A percentile compares a stretch with the other conserved stretches of the same genome.
These are phyloP conservation scores for Portunus trituberculatus DNA, from an alignment of 1,140 invertebrate species.

Conservation along the genomic window DNA sequence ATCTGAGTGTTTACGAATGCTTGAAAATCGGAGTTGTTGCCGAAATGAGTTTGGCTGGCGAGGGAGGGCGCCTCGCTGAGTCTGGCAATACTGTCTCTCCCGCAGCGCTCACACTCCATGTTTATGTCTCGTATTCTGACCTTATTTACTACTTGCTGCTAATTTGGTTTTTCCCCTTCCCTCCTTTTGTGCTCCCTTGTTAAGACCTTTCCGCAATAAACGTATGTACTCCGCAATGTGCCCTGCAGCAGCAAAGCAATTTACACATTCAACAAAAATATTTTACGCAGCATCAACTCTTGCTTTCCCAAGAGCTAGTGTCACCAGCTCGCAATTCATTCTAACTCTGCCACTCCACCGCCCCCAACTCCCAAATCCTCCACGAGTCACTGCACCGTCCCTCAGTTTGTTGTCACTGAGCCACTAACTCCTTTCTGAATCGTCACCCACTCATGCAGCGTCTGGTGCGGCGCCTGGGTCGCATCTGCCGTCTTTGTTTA, in stretches of 20 bases:
- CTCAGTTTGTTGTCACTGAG: neutral
- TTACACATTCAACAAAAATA: too few species aligned
- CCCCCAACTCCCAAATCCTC: too few species aligned
- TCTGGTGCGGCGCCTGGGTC: neutral
- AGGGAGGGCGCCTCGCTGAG: neutral
- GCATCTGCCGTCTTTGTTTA: neutral
- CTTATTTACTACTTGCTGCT: slow-evolving; percentile 2
- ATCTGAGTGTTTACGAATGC: neutral
- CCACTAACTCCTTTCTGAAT: neutral
- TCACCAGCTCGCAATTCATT: too few species aligned
- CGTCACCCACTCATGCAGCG: neutral
- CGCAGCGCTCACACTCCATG: neutral
- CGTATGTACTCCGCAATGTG: too few species aligned
- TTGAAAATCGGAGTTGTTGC: neutral
- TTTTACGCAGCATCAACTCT: too few species aligned
- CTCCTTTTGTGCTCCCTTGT: too few species aligned
- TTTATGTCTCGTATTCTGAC: neutral
- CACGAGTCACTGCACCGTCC: too few species aligned
- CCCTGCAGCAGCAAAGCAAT: too few species aligned
- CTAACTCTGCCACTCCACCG: too few species aligned
- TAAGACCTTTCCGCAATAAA: too few species aligned
- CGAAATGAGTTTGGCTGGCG: neutral
- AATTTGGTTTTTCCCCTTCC: neutral
- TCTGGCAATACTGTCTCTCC: neutral
- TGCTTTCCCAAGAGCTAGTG: too few species aligned